Base-by-base conservation (phyloP, 2,888 invertebrate genomes). In the Coleophora flavipennella region DNA sequence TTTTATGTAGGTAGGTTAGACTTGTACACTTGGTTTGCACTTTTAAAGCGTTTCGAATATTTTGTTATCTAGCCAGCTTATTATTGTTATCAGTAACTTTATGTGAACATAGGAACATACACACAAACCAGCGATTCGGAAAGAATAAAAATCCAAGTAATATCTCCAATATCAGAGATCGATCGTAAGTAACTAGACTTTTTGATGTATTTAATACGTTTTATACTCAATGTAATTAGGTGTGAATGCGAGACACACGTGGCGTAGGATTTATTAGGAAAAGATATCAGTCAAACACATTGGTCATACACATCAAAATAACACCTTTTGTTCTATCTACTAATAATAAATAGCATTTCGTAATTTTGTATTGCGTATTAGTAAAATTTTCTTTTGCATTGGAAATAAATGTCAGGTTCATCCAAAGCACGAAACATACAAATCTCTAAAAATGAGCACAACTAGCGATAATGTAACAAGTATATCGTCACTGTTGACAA, bases 181-280 rank as follows among this genome's bases (percentile, higher is more conserved):
- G 59, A 59, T 60, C 55, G 61, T 70, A 65, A 64, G 57, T 67
- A 57, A 66, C 57, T 70, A 70, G 72, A 70, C 69, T 74, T 81
- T 77, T 77, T 68, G 70, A 77, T 72, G 74, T 79, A 80, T 80
- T 80, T 79, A 68, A 78, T 75, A 78, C 75, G 73, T 80, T 80
- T 80, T 80, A 67, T 80, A 81, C 80, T 77, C 76, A 66, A 68
- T 70, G 61, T 77, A 72, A 68, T 67, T 73, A 78, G 75, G 61
- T 20, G 20, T 20, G 50, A 67, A 64, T 62, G 62, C 65, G 67
- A 70, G 63, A 57, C 63, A 57, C 61, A 69, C 51, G 47, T 29
- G n/a, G n/a, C n/a, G 46, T 65, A 64, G 58, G 33, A 48, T 51
- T 50, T 53, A 55, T 60, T 65, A 65, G 67, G 53, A 50, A 61